Evolutionary conservation across 1,140 invertebrate species (phyloP), one percentile per base, ranked within the genome.

Genomic region (Drosophila suzukii): DNA sequence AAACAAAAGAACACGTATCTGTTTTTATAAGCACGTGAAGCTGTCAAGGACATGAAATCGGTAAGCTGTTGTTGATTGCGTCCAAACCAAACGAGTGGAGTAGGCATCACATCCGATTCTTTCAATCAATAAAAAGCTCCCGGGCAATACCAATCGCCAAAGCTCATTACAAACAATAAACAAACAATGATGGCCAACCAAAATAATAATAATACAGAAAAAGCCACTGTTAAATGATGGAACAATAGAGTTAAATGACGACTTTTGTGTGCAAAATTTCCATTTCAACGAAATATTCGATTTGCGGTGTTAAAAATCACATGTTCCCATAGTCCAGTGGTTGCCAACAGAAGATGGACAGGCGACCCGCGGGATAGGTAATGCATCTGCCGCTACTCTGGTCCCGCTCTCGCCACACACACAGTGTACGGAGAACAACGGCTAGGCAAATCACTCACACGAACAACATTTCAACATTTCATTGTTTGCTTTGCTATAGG

Each of bases 91-190:
- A 66, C n/a, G 32, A 54, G 36, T 20, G 17, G 15, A 10, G 10
- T 34, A 17, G 10, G 15, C 43, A 44, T 44, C 43, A 10, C 10
- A 20, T 12, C 5, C 38, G 12, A 38, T 41, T 60, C 32, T 38
- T 17, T 20, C 13, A 70, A 70, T 71, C 51, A 47, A 71, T 70
- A 70, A 34, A 57, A n/a, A 5, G 65, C 51, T 34, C 65, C 20
- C 32, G n/a, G 36, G 67, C 43, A n/a, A 13, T 43, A n/a, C 27
- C 34, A 46, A 41, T 63, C 32, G 39, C 50, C 51, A 74, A 50
- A 63, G 70, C 72, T 74, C 58, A 63, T 75, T 74, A 63, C 70
- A 74, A 56, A 75, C 51, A 62, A 75, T 56, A 56, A 63, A 46
- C 63, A 70, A 70, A 41, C 36, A 56, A 41, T 32, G 13, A 8